Evolutionary conservation across 1,140 invertebrate species (phyloP).

Genomic region (Brachionus sp.): DNA sequence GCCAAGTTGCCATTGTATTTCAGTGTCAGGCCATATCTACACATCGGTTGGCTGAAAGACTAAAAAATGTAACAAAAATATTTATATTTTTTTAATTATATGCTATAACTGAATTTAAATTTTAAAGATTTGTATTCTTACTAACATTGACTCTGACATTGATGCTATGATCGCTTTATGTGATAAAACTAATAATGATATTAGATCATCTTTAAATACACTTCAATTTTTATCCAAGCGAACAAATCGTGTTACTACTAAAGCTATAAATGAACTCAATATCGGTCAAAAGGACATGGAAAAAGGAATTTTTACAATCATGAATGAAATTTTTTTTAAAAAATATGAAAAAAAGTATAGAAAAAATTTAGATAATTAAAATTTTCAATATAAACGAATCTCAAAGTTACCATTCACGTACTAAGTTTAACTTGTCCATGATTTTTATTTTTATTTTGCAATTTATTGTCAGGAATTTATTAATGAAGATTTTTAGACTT

Average conservation of each 20-base stretch:
- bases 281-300: conserved; percentile 80
- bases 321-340: conserved; percentile 74
- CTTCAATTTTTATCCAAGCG: conserved; percentile 71
- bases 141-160: conserved; percentile 71
- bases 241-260: conserved; percentile 63
- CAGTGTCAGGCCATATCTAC: conserved; percentile 69
- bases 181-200: conserved; percentile 77
- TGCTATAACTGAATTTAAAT: conserved; percentile 50
- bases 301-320: conserved; percentile 77
- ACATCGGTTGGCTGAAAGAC: conserved; percentile 57
- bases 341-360: conserved; percentile 55
- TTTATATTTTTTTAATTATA: not conserved
- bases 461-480: too few relatives aligned
- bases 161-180: conserved; percentile 70
- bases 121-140: conserved; percentile 67
- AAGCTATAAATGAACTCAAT: conserved; percentile 67
- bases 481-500: not conserved
- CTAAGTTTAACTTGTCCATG: too few relatives aligned
- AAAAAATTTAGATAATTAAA: conserved; percentile 45
- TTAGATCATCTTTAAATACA: conserved; percentile 79
- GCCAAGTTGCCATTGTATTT: conserved; percentile 72
- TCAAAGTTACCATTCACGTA: too few relatives aligned
- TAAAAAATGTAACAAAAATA: conserved; percentile 53
- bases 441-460: too few relatives aligned
- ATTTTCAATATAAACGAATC: too few relatives aligned